Percentiles rank a stretch among this genome's conserved stretches.
phyloP scores from a whole-genome alignment of 2,797 vertebrate species.

The Dryobates pubescens region DNA sequence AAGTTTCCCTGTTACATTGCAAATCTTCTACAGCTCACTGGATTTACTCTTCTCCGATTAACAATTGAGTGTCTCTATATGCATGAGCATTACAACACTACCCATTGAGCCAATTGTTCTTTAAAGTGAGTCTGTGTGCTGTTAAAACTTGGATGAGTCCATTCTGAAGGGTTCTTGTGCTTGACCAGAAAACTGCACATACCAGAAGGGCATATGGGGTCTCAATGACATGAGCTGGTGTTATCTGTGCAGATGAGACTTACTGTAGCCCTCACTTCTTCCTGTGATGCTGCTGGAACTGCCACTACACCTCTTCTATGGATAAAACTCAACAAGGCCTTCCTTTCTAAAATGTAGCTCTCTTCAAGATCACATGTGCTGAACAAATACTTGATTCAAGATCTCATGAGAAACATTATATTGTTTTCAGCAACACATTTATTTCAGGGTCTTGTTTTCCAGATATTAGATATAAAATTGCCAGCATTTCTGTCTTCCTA shows the following conservation, averaged over 20 bases:
- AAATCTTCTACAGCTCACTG: conserved; percentile 7
- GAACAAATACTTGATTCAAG: not conserved
- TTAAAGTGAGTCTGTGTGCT: not conserved
- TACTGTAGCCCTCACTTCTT: not conserved
- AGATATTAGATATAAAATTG: not conserved
- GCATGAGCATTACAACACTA: not conserved
- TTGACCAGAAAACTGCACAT: not conserved
- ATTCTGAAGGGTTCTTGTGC: not conserved
- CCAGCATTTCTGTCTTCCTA: not conserved
- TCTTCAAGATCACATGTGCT: rapidly evolving
- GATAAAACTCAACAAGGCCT: not conserved
- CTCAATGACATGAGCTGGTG: not conserved
- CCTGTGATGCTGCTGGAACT: not conserved
- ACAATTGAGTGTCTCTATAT: conserved; percentile 26
- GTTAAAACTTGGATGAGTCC: not conserved
- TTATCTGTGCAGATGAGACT: not conserved
- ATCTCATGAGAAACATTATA: not conserved
- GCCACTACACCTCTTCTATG: not conserved
- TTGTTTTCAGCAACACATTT: not conserved
- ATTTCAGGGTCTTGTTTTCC: not conserved
- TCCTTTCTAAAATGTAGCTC: not conserved
- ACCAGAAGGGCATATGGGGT: not conserved
- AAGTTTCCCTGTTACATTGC: not conserved
- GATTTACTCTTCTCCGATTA: conserved; percentile 45
- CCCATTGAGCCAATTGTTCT: not conserved